These are phyloP conservation scores for Semnopithecus entellus DNA, from an alignment of 2,113 vertebrate species.

Conservation along the genomic window DNA sequence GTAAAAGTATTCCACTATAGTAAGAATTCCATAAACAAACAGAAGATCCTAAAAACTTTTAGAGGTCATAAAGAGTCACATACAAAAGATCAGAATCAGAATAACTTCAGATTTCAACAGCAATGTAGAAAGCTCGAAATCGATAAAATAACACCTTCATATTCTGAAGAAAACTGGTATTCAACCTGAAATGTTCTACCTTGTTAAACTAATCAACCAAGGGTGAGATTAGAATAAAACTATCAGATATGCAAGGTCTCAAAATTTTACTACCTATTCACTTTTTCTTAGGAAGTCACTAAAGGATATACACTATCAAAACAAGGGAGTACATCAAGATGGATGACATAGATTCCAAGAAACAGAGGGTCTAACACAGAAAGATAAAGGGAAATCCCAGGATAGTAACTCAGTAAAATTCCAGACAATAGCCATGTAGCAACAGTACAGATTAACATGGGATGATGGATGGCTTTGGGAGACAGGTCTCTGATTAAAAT, in stretches of 20 bases:
- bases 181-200: not conserved
- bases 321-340: not conserved
- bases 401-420: not conserved
- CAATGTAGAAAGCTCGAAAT: slow-evolving; percentile 22
- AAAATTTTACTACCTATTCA: not conserved
- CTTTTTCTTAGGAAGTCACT: not conserved
- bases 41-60: not conserved
- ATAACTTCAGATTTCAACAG: not conserved
- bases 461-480: not conserved
- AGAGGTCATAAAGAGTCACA: not conserved
- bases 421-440: not conserved
- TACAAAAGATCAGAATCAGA: not conserved
- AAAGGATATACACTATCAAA: not conserved
- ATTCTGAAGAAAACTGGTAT: not conserved
- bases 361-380: not conserved
- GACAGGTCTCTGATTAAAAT: not conserved
- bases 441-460: not conserved
- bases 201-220: not conserved
- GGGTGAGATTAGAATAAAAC: not conserved
- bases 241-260: not conserved
- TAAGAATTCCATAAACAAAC: not conserved
- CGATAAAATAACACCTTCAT: not conserved
- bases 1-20: not conserved
- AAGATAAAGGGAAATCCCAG: not conserved
- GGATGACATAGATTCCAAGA: not conserved